Evolutionary conservation across 2,113 vertebrate species (phyloP).

Genomic region (Martes martes): DNA sequence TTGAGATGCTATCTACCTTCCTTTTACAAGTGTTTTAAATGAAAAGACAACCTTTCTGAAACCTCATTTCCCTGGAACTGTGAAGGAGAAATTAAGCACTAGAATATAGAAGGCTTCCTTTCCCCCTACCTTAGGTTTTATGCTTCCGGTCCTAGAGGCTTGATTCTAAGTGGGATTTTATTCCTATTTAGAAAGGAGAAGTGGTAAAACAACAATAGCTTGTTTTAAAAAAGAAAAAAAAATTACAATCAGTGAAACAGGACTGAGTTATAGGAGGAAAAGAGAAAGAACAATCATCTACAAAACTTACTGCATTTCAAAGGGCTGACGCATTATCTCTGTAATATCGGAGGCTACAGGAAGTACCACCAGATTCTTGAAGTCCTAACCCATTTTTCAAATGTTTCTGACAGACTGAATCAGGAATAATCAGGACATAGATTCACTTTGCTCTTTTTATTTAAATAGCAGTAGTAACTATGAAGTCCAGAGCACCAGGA

Average conservation of each 20-base stretch:
- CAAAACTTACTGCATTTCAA: background rate
- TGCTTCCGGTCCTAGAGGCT: background rate
- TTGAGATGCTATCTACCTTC: background rate
- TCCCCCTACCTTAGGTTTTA: background rate
- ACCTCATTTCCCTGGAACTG: background rate
- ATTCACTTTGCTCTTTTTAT: background rate
- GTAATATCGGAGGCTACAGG: background rate
- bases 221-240: background rate
- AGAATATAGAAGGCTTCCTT: background rate
- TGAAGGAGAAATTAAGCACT: constrained; percentile 10
- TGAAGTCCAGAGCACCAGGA: background rate
- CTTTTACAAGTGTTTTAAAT: background rate
- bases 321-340: background rate
- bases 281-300: background rate
- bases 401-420: background rate
- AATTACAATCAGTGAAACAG: background rate
- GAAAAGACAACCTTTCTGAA: background rate
- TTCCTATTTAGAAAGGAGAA: constrained; percentile 7
- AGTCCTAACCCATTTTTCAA: background rate
- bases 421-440: background rate
- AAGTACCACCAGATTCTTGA: background rate
- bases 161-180: background rate
- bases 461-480: background rate
- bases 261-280: background rate
- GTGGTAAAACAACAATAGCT: background rate